Evolutionary conservation across 1,140 invertebrate genomes (phyloP), one percentile per base, ranked within the genome.

Genomic region (Stenopsyche tienmushanensis): DNA sequence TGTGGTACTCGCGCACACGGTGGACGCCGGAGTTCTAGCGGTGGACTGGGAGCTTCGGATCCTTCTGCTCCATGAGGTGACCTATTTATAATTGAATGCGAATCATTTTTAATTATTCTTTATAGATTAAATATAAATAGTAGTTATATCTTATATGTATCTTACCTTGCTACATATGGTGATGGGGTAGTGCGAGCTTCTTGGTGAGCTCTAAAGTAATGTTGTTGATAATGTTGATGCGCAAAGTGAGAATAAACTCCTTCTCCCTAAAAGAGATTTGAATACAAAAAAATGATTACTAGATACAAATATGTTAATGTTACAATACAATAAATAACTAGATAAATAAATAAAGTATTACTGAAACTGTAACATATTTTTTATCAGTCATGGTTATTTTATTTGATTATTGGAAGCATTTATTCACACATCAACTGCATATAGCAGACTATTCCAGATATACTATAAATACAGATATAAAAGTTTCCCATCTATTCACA

Each of bases 221-320:
- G n/a, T 74, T 90, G 88, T 71, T 91, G 88, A 71, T 91, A 91
- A 71, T 88, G 87, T 71, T 88, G 85, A 66, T 89, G 88, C 13
- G 86, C 76, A 50, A 86, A 83, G 69, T 86, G 84, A 3, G 83
- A 82, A 72, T 88, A 86, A 73, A 88, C 85, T 17, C 80, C 77
- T 69, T 91, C 90, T 65, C 87, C 86, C 89, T 91, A 77, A 1
- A 75, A 72, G 65, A 71, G 59, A 62, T n/a, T n/a, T n/a, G n/a
- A n/a, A n/a, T n/a, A n/a, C n/a, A n/a, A n/a, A n/a, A n/a, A n/a
- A n/a, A n/a, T n/a, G n/a, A n/a, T n/a, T n/a, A n/a, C n/a, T n/a
- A n/a, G n/a, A n/a, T n/a, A n/a, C n/a, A n/a, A n/a, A n/a, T n/a
- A n/a, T n/a, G n/a, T n/a, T n/a, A n/a, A n/a, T n/a, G n/a, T n/a